Evolutionary conservation across 2,888 invertebrate genomes (phyloP).

Genomic region (Gryllus longicercus): DNA sequence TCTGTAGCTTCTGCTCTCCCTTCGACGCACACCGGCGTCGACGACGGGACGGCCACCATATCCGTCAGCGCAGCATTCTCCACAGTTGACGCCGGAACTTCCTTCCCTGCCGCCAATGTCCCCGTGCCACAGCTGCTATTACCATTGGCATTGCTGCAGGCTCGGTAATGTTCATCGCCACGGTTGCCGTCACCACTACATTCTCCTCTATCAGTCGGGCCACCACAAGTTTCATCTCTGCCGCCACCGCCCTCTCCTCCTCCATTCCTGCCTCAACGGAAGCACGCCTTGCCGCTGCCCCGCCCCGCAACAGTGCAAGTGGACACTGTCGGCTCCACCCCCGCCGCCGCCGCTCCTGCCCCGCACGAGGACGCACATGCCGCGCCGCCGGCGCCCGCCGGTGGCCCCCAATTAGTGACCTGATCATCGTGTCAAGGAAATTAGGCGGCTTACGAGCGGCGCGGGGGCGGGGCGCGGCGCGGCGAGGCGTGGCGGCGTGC

Average conservation of each 20-base stretch:
- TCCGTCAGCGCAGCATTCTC: not conserved
- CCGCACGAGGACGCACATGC: not conserved
- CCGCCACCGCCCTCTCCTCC: no score
- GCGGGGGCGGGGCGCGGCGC: not conserved
- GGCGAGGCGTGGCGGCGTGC: not conserved
- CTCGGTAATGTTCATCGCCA: no score
- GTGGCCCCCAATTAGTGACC: conserved; percentile 1
- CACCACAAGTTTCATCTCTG: no score
- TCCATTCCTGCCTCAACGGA: no score
- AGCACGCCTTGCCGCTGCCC: no score
- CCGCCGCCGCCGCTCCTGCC: not conserved
- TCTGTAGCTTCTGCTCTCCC: no score
- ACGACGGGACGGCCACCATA: not conserved
- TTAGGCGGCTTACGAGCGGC: conserved; percentile 2
- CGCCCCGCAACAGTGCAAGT: not conserved
- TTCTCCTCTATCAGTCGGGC: no score
- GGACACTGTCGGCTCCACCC: not conserved
- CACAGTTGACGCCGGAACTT: not conserved
- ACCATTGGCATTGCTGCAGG: not conserved
- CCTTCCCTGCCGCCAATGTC: not conserved
- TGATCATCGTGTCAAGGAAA: conserved; percentile 4
- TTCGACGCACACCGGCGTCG: no score
- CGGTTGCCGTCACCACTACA: no score
- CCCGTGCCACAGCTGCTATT: not conserved
- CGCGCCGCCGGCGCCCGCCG: not conserved